Conservation (phyloP, 2,888 invertebrate genomes). For the Rhabditoides inermis region DNA sequence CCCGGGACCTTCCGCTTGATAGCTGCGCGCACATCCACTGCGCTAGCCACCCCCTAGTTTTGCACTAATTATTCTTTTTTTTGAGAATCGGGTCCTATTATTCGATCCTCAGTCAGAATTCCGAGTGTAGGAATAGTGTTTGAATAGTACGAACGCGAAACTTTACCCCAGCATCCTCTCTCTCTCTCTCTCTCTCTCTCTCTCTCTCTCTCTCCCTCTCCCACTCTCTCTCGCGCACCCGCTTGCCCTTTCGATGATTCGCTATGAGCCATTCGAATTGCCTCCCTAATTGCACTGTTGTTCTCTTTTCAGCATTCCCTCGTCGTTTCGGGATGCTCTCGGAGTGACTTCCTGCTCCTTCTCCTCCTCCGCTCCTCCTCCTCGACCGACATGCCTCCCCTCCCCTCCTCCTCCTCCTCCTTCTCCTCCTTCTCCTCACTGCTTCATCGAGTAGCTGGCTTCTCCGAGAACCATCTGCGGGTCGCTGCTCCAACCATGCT, state of each 20-base stretch:
- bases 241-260: slow-evolving; percentile 1
- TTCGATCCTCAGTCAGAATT: slow-evolving; percentile 2
- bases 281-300: slow-evolving; percentile 2
- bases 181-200: background rate
- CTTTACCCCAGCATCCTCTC: background rate
- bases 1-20: no score
- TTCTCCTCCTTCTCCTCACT: no score
- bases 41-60: background rate
- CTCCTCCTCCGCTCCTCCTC: background rate
- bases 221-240: background rate
- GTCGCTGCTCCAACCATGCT: no score
- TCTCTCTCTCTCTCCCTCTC: slow-evolving; percentile 5
- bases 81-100: no score
- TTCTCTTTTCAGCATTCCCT: background rate
- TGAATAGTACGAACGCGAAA: background rate
- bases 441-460: no score
- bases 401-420: no score
- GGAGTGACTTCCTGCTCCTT: slow-evolving; percentile 2
- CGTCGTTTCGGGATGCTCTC: slow-evolving; percentile 2
- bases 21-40: no score
- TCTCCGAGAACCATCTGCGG: no score
- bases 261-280: background rate
- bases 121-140: background rate
- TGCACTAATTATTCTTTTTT: no score
- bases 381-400: no score